Evolutionary conservation across 2,888 invertebrate species (phyloP), one percentile per base, ranked within the genome.

Genomic region (Congeria kusceri): DNA sequence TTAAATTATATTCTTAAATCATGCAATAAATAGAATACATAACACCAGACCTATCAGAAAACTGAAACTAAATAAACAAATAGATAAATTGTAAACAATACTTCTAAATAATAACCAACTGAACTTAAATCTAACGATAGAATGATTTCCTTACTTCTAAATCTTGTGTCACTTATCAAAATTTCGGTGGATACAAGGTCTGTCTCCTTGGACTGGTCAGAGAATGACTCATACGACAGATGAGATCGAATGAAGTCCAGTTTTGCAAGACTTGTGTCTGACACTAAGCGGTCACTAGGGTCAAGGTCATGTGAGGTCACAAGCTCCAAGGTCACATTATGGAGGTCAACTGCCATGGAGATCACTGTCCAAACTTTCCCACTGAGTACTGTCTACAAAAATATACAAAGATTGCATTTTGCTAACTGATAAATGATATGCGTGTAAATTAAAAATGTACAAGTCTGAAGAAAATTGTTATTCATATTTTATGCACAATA

Each of bases 151-250:
- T 82, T 88, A 94, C 94, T 94, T 88, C 95, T 89, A 82, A 92
- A 94, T 62, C 97, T 95, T 18, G 96, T 96, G 93, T 98, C 98
- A 66, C 95, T 95, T 64, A 97, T 95, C 23, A 96, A 94, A 90
- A 98, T 97, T 93, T 97, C 98, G 94, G 97, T 97, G 0, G 98
- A 98, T 0, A 98, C 97, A 25, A 99, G 95, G 93, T 98, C 98
- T 66, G 98, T 95, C 90, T 98, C 98, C 93, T 97, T 97, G 18
- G 97, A 96, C 61, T 96, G 95, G 94, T 98, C 98, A 87, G 97
- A 97, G 92, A 96, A 96, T 4, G 96, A 96, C 92, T 98, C 98
- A 67, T 97, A 95, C 56, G 96, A 96, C 58, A 99, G 94, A 23
- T 96, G 95, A 0, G 98, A 98, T 93, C 96, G 97, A 85, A 98